Evolutionary conservation across 2,888 invertebrate genomes (phyloP).

Genomic region (Uloborus plumipes): DNA sequence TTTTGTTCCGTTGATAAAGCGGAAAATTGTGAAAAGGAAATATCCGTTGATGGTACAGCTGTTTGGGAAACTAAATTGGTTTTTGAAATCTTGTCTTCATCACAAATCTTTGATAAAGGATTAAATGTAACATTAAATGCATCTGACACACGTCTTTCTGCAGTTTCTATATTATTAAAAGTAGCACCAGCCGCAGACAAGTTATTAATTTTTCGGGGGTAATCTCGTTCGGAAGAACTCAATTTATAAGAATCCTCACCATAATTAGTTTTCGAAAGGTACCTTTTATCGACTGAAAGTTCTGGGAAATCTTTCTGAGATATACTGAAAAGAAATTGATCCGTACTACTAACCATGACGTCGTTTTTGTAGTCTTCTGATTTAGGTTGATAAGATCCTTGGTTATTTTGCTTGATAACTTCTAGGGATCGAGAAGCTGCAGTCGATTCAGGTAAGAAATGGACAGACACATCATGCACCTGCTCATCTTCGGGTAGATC

Average conservation of each 20-base stretch:
- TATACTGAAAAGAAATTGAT: slow-evolving; percentile 43
- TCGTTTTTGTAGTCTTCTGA: slow-evolving; percentile 13
- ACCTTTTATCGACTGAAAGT: too few species aligned
- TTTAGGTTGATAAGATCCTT: not conserved
- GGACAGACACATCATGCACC: slow-evolving; percentile 48
- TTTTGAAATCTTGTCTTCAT: too few species aligned
- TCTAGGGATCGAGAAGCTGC: slow-evolving; percentile 18
- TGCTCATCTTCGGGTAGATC: slow-evolving; percentile 63
- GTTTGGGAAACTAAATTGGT: too few species aligned
- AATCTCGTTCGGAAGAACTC: not conserved
- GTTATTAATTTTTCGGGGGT: not conserved
- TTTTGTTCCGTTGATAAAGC: not conserved
- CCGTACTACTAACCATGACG: slow-evolving; percentile 23
- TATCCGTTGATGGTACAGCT: not conserved
- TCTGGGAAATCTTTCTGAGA: slow-evolving; percentile 25
- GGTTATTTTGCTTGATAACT: slow-evolving; percentile 21
- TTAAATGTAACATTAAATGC: too few species aligned
- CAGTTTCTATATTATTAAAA: too few species aligned
- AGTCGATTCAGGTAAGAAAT: slow-evolving; percentile 31
- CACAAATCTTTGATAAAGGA: too few species aligned
- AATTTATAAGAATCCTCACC: not conserved
- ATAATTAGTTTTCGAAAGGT: not conserved
- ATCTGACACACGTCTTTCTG: too few species aligned
- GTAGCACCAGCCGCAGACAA: not conserved
- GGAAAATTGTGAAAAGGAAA: not conserved